Evolutionary conservation across 2,888 invertebrate species (phyloP), one percentile per base, ranked within the genome.

Genomic region (Rhagonycha lutea): DNA sequence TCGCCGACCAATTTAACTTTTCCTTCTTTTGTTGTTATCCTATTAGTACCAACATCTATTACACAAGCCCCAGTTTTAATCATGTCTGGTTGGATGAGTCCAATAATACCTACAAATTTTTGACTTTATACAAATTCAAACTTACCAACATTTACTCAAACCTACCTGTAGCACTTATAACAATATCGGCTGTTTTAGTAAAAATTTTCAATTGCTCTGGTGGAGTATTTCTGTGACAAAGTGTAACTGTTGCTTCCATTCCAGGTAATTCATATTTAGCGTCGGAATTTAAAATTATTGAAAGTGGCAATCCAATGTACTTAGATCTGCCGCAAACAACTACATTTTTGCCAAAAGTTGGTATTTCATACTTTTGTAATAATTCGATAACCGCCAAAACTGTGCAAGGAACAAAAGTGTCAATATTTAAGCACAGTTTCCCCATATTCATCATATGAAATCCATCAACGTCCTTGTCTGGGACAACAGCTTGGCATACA

Each of bases 251-350:
- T 14, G 96, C 95, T 85, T 97, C 96, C 89, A 95, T 89, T 0
- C 93, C 95, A 67, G 92, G 88, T 0, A 89, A 88, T 65, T 91
- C 93, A 85, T 94, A 93, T 84, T 92, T 91, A 32, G 91, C 91
- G 88, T 96, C 95, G 3, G 95, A 92, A 85, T 95, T 95, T 70
- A 98, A 87, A 82, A 97, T 89, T 90, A 97, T 91, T 0, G 96
- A 95, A 75, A 97, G 94, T 0, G 98, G 97, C 89, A 97, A 91
- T 0, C 97, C 96, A 23, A 98, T 96, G 87, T 97, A 96, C 87
- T 97, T 97, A 0, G 97, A 97, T 72, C 97, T 90, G 1, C 97
- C 97, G 80, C 96, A 93, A 0, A 98, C 93, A 0, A 97, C 96
- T 5, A 95, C 95, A 86, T 95, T 96, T 83, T 95, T 95, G 1